A percentile compares a stretch with the other conserved stretches of the same genome.
Conservation (phyloP, 2,888 invertebrate species). For the Aleiodes alternator region DNA sequence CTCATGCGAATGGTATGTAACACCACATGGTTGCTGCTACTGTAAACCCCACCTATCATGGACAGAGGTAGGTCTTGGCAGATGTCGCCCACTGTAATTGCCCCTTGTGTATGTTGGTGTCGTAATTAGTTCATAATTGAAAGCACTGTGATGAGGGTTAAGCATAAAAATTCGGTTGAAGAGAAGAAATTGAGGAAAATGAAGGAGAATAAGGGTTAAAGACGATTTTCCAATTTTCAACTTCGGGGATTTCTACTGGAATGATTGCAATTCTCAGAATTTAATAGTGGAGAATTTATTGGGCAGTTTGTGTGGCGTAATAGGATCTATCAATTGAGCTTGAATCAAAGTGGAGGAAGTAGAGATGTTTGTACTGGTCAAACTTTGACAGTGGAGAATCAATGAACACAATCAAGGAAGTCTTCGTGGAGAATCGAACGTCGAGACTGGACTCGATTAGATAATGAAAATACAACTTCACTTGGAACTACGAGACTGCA, state of each 20-base stretch:
- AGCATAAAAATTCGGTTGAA: neutral
- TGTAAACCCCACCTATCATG: slow-evolving; percentile 53
- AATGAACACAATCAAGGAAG: slow-evolving; percentile 6
- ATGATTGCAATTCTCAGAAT: too few species aligned
- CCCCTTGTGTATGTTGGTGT: slow-evolving; percentile 51
- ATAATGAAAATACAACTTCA: too few species aligned
- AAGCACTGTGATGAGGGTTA: slow-evolving; percentile 43
- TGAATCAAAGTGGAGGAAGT: slow-evolving; percentile 32
- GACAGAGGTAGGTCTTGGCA: slow-evolving; percentile 59
- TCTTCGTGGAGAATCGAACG: too few species aligned
- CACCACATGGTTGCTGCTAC: slow-evolving; percentile 65
- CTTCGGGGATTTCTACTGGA: too few species aligned
- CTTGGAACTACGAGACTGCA: too few species aligned
- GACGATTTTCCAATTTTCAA: neutral
- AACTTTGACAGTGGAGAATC: slow-evolving; percentile 13
- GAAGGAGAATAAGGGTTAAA: too few species aligned
- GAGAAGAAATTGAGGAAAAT: neutral
- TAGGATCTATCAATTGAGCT: neutral
- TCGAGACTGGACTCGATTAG: too few species aligned
- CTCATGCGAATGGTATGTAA: slow-evolving; percentile 54
- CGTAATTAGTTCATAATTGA: slow-evolving; percentile 71
- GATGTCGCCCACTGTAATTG: slow-evolving; percentile 69
- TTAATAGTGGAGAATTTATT: too few species aligned
- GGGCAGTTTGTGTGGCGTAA: too few species aligned
- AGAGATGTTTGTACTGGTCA: slow-evolving; percentile 28